Conservation (phyloP, 2,797 vertebrate species). For the Sarcoramphus papa region DNA sequence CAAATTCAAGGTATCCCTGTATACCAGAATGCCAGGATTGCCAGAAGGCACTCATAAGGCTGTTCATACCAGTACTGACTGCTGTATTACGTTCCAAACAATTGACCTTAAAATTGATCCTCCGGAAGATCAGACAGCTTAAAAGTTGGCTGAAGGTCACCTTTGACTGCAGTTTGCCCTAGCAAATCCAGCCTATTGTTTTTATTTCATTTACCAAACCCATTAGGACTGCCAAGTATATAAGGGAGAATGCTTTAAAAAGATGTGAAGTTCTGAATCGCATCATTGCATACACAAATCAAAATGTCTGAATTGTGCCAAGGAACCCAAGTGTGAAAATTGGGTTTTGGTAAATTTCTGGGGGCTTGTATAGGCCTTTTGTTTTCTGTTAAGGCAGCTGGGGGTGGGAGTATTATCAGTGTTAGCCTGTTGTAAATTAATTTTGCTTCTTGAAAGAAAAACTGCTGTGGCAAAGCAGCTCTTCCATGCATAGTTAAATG, state of each 20-base stretch:
- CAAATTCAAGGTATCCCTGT: neutral
- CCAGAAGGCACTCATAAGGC: neutral
- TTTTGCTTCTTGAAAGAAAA: slow-evolving; percentile 3
- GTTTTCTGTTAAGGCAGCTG: neutral
- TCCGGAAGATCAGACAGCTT: neutral
- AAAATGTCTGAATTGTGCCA: neutral
- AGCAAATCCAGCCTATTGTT: neutral
- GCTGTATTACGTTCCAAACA: neutral
- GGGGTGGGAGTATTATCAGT: neutral
- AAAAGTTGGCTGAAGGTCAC: neutral
- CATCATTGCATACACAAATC: neutral
- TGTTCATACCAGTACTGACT: fast-evolving
- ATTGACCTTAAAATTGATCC: neutral
- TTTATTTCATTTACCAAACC: neutral
- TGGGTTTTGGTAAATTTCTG: neutral
- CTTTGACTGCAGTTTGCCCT: neutral
- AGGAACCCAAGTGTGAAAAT: neutral
- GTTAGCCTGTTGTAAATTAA: neutral
- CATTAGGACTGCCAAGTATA: neutral
- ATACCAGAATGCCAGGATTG: neutral
- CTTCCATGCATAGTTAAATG: neutral
- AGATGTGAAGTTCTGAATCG: neutral
- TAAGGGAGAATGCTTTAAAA: neutral
- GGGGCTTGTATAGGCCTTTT: neutral
- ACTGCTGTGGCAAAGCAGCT: neutral